Conservation (phyloP, 2,797 vertebrate species). For the Cetoscarus ocellatus region DNA sequence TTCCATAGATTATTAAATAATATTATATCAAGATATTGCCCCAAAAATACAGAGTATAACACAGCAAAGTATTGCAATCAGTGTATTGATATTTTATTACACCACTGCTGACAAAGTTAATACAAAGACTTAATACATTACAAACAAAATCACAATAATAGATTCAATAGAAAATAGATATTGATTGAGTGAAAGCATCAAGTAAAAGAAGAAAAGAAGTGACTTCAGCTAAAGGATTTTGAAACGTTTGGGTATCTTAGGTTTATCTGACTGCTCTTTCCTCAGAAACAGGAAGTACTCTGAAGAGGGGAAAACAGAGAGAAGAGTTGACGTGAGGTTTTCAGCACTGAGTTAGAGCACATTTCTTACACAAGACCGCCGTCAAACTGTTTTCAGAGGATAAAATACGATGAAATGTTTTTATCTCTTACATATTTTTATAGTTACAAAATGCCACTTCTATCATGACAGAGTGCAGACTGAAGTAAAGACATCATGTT, state of each 20-base stretch:
- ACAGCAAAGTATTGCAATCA: too few species aligned
- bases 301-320: background rate
- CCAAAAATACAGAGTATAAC: too few species aligned
- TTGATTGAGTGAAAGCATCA: too few species aligned
- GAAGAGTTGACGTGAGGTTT: background rate
- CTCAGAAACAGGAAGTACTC: constrained; percentile 4
- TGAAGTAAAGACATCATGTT: constrained; percentile 11
- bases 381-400: too few species aligned
- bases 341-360: background rate
- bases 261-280: constrained; percentile 11
- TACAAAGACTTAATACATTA: too few species aligned
- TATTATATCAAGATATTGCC: too few species aligned
- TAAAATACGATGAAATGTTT: background rate
- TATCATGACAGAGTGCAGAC: background rate
- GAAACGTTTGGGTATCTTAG: background rate
- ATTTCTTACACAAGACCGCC: background rate
- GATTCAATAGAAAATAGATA: too few species aligned
- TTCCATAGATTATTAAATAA: too few species aligned
- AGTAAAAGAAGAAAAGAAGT: too few species aligned
- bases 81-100: too few species aligned
- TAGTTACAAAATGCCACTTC: background rate
- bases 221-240: background rate
- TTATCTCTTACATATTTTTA: background rate
- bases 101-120: too few species aligned
- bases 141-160: too few species aligned